Base-by-base conservation (phyloP, 2,888 invertebrate genomes). In the Ormyrus thymus region DNA sequence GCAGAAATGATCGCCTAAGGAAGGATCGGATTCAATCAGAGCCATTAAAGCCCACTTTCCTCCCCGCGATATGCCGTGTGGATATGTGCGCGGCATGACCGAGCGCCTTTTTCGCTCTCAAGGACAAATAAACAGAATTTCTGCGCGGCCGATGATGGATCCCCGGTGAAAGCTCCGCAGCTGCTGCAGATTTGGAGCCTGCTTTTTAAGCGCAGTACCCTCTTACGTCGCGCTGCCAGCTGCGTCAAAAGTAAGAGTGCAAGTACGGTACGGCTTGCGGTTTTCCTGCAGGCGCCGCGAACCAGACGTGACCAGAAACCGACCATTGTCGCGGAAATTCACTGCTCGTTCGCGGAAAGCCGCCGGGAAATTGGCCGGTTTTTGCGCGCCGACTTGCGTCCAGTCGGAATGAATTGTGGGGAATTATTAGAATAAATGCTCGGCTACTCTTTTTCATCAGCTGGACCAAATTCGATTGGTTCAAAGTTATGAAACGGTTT, bases 1-100 rank as follows among this genome's bases (percentile, higher is more conserved):
- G 10, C 43, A 13, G 13, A 59, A 29, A 68, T 15, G 29, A 8
- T 9, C 50, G 15, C n/a, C 45, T 56, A 13, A 56, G 56, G 50
- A 59, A 70, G 68, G 56, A 70, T 70, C 50, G 71, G 15, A 61
- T 71, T 71, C 61, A 71, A 71, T 71, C 71, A 61, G 45, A 29
- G 29, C 11, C 48, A 70, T 70, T 70, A 70, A 70, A 70, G 50
- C 70, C 59, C 70, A 59, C 71, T 71, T 71, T 71, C 61, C 61
- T 53, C 50, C 50, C 15, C 43, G 29, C 29, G 59, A 29, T 29
- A 29, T 59, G 50, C 9, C 3, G 4, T 29, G 11, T 50, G 50
- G 5, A 29, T 43, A 46, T 43, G 11, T 9, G n/a, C 3, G n/a
- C 10, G 29, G n/a, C n/a, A 29, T 51, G 59, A 29, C 50, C 7